Conservation (phyloP, 2,797 vertebrate genomes). For the Nothura maculosa region DNA sequence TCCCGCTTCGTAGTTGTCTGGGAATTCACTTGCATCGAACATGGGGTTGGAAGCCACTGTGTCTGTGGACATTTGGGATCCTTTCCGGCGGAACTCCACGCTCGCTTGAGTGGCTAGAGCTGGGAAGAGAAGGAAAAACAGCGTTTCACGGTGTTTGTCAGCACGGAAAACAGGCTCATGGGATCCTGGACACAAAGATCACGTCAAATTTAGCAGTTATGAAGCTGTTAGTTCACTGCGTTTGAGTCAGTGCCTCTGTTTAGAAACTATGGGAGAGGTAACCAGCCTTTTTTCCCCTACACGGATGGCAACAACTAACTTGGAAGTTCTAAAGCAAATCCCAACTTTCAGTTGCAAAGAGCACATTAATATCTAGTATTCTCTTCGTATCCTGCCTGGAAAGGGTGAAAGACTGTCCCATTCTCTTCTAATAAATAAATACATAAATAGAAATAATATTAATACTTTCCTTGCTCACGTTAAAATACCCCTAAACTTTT, state of each 20-base stretch:
- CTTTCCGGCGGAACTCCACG: constrained; percentile 93
- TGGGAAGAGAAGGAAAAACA: constrained; percentile 81
- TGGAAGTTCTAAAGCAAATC: not conserved
- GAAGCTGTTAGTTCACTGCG: constrained; percentile 72
- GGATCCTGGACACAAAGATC: constrained; percentile 89
- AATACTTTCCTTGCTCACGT: not conserved
- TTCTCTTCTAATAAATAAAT: not conserved
- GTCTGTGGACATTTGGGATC: constrained; percentile 95
- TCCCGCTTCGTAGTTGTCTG: constrained; percentile 96
- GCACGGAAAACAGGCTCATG: constrained; percentile 82
- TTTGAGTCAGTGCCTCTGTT: constrained; percentile 77
- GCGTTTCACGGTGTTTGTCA: constrained; percentile 66
- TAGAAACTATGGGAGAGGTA: constrained; percentile 63
- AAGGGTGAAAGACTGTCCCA: not conserved
- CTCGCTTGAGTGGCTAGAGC: constrained; percentile 93
- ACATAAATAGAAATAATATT: no score
- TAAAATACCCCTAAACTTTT: not conserved
- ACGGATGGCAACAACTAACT: constrained; percentile 29
- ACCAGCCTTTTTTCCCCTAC: constrained; percentile 33
- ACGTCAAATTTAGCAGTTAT: constrained; percentile 81
- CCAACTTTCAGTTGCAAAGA: not conserved
- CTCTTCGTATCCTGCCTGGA: not conserved
- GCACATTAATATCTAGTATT: not conserved
- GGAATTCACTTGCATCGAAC: constrained; percentile 94
- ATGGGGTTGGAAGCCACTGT: constrained; percentile 93